phyloP scores from a whole-genome alignment of 1,140 invertebrate genomes.

The Bombus waltoni region DNA sequence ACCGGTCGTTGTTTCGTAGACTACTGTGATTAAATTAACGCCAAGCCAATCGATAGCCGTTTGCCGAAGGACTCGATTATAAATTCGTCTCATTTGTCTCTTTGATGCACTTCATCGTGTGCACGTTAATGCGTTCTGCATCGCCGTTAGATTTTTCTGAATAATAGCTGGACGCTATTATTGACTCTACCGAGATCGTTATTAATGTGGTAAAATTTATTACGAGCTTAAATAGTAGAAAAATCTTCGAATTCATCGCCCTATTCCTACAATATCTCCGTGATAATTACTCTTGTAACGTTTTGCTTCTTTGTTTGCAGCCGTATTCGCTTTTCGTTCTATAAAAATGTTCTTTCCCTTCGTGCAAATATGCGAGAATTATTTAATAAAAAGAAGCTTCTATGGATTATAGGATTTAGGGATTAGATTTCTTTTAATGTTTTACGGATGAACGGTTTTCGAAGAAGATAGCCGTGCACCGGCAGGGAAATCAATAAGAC shows the following conservation, averaged over 20 bases:
- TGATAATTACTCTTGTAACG: no score
- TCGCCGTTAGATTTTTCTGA: neutral
- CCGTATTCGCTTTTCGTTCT: neutral
- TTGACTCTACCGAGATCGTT: neutral
- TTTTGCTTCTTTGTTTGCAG: neutral
- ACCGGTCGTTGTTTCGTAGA: slow-evolving; percentile 5
- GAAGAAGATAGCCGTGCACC: neutral
- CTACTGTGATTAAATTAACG: slow-evolving; percentile 7
- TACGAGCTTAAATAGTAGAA: neutral
- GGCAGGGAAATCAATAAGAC: slow-evolving; percentile 23
- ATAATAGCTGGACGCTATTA: neutral
- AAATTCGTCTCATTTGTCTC: slow-evolving; percentile 31
- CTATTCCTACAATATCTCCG: no score
- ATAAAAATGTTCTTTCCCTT: neutral
- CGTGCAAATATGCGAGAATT: neutral
- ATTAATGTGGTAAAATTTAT: neutral
- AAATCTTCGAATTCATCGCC: neutral
- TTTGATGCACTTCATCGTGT: slow-evolving; percentile 4
- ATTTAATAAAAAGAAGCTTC: neutral
- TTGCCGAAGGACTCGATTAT: slow-evolving; percentile 33
- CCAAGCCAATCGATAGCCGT: slow-evolving; percentile 27
- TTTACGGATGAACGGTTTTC: neutral
- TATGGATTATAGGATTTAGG: neutral
- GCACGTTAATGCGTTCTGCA: neutral
- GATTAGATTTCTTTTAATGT: neutral